Evolutionary conservation across 1,140 invertebrate genomes (phyloP).

Genomic region (Panulirus ornatus): DNA sequence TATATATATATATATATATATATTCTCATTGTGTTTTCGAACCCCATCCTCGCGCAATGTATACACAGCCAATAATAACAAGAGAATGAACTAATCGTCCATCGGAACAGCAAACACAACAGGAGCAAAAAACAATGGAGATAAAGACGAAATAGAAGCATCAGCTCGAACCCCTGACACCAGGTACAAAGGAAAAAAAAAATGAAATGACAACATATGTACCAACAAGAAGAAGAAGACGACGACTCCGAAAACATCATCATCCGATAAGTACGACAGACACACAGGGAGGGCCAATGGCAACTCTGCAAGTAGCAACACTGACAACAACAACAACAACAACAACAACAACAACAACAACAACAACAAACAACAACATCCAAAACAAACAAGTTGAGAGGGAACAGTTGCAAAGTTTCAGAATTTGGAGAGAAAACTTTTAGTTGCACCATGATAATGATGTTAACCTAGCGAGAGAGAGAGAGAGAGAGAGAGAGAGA

Average conservation of each 20-base stretch:
- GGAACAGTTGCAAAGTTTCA: constrained; percentile 42
- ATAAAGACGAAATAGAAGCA: no score
- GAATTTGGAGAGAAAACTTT: constrained; percentile 55
- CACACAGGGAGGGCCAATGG: constrained; percentile 5
- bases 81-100: neutral
- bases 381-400: constrained; percentile 64
- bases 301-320: constrained; percentile 4
- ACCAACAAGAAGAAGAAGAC: neutral
- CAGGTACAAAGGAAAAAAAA: neutral
- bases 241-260: neutral
- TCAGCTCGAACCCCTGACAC: neutral
- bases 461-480: constrained; percentile 54
- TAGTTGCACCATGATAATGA: constrained; percentile 64
- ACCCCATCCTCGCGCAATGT: no score
- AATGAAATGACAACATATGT: neutral
- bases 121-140: neutral
- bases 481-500: constrained; percentile 44
- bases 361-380: constrained; percentile 60
- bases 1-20: no score
- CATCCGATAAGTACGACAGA: neutral
- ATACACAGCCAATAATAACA: neutral
- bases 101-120: neutral
- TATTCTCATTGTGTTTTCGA: no score
- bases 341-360: constrained; percentile 47
- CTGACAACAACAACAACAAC: constrained; percentile 22